phyloP scores from a whole-genome alignment of 2,888 invertebrate species.

The Drosophila limbata region DNA sequence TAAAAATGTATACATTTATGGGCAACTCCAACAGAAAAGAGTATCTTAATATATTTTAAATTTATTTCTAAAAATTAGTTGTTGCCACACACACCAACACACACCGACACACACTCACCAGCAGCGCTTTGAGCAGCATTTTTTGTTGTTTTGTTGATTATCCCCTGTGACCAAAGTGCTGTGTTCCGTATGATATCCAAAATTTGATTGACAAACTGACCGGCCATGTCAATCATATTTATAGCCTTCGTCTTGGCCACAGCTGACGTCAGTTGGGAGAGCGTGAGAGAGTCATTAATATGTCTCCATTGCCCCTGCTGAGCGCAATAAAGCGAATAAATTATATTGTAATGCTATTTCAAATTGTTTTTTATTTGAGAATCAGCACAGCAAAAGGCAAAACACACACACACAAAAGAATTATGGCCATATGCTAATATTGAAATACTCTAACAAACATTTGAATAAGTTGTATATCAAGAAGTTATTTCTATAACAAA shows the following conservation, averaged over 20 bases:
- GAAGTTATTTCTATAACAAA: too few species aligned
- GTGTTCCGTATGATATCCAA: constrained; percentile 46
- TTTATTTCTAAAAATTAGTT: too few species aligned
- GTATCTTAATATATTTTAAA: too few species aligned
- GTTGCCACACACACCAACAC: constrained; percentile 59
- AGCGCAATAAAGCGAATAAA: constrained; percentile 71
- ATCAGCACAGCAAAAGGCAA: constrained; percentile 23
- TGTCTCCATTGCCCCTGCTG: constrained; percentile 31
- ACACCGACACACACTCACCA: constrained; percentile 48
- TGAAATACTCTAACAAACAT: constrained; percentile 26
- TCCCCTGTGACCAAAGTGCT: constrained; percentile 12
- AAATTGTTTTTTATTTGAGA: constrained; percentile 58
- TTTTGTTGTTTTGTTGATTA: constrained; percentile 21
- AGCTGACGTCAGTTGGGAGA: constrained; percentile 56
- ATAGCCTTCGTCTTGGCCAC: constrained; percentile 58
- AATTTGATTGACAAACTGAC: constrained; percentile 69
- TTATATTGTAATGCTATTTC: constrained; percentile 73
- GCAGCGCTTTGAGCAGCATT: constrained; percentile 66
- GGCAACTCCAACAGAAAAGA: too few species aligned
- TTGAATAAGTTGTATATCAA: not conserved
- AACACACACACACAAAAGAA: constrained; percentile 1
- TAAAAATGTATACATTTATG: too few species aligned
- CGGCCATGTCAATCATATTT: constrained; percentile 76
- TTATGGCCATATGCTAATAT: constrained; percentile 4
- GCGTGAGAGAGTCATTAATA: constrained; percentile 72